Percentiles rank a stretch among this genome's conserved stretches.
Conservation (phyloP, 2,797 vertebrate species). For the Hipposideros larvatus region DNA sequence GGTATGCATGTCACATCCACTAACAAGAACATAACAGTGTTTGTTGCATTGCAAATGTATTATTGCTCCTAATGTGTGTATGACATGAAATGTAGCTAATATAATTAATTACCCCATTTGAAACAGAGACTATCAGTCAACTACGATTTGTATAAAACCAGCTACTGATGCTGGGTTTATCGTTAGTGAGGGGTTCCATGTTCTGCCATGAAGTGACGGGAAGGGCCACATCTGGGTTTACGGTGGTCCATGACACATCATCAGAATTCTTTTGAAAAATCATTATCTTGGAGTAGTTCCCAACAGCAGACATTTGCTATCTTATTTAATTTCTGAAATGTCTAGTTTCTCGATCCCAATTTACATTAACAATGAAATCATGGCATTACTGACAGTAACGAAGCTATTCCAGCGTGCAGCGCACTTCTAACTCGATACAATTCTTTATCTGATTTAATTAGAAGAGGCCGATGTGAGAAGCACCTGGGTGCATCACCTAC, state of each 20-base stretch:
- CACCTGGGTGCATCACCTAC: background rate
- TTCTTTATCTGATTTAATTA: background rate
- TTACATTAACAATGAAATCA: background rate
- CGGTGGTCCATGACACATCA: background rate
- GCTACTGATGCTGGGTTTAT: slow-evolving; percentile 10
- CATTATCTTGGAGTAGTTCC: background rate
- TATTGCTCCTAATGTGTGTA: slow-evolving; percentile 39
- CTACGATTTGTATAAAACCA: slow-evolving; percentile 8
- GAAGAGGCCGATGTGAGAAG: background rate
- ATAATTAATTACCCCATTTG: slow-evolving; percentile 54
- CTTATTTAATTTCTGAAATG: slow-evolving; percentile 6
- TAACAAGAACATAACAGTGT: slow-evolving; percentile 52
- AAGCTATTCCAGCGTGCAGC: background rate
- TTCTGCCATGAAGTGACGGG: background rate
- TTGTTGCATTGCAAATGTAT: slow-evolving; percentile 49
- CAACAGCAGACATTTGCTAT: background rate
- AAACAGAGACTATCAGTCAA: slow-evolving; percentile 52
- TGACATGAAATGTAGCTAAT: slow-evolving; percentile 54
- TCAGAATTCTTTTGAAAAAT: background rate
- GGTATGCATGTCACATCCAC: slow-evolving; percentile 47
- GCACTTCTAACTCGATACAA: background rate
- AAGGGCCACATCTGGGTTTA: background rate
- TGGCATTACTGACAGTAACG: background rate
- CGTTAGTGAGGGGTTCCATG: slow-evolving; percentile 16
- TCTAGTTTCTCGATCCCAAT: background rate